Conservation (phyloP, 2,797 vertebrate species). For the Bradypodion ventrale region DNA sequence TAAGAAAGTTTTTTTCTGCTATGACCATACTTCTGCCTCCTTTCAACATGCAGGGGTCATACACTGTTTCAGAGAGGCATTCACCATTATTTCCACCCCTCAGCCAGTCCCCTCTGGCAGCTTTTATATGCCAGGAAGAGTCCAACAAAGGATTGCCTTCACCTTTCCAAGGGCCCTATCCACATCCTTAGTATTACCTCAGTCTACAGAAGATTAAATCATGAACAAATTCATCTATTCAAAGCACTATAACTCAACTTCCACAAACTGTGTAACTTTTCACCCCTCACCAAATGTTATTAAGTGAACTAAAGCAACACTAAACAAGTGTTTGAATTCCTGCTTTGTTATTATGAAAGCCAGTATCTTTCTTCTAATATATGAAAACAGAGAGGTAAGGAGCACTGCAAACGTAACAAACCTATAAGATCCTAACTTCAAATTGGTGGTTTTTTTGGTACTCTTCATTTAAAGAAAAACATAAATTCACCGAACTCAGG, state of each 20-base stretch:
- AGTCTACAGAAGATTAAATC: background rate
- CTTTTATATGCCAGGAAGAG: too few species aligned
- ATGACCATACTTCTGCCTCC: too few species aligned
- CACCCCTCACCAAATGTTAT: background rate
- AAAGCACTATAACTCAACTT: background rate
- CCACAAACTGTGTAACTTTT: background rate
- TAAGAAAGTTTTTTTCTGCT: too few species aligned
- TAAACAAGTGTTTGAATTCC: background rate
- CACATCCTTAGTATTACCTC: too few species aligned
- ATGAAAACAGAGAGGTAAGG: background rate
- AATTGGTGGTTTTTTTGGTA: background rate
- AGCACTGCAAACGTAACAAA: background rate
- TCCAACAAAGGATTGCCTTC: too few species aligned
- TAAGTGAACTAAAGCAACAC: background rate
- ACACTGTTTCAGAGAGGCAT: too few species aligned
- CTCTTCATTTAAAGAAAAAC: background rate
- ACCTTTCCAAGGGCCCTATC: too few species aligned
- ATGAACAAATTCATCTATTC: background rate
- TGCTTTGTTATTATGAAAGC: background rate
- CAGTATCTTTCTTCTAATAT: background rate
- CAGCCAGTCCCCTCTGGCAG: too few species aligned
- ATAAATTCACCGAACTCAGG: background rate
- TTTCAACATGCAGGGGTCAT: too few species aligned
- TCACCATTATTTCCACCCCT: too few species aligned
- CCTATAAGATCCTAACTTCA: background rate